Evolutionary conservation across 1,140 invertebrate species (phyloP).

Genomic region (Aphelenchoides fujianensis): DNA sequence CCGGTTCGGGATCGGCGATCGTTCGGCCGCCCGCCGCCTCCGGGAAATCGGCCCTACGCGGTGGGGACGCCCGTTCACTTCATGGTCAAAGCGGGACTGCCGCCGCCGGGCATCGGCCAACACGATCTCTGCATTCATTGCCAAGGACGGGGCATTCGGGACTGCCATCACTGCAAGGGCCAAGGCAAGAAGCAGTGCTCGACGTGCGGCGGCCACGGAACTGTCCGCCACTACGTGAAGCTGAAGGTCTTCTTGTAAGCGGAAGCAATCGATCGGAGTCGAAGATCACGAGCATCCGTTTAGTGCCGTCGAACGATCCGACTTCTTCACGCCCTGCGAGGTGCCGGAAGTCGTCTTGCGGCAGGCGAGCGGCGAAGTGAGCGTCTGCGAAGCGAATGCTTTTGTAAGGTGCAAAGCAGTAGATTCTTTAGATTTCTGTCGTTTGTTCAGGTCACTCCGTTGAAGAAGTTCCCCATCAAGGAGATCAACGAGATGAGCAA

Average conservation of each 20-base stretch:
- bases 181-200: conserved; percentile 58
- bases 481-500: conserved; percentile 59
- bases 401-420: conserved; percentile 44
- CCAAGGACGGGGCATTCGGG: conserved; percentile 56
- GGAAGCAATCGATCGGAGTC: conserved; percentile 8
- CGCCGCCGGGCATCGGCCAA: conserved; percentile 59
- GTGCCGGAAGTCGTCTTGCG: conserved; percentile 52
- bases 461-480: conserved; percentile 50
- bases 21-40: conserved; percentile 47
- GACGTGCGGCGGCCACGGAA: conserved; percentile 57
- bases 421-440: conserved; percentile 13
- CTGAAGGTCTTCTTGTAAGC: conserved; percentile 60
- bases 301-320: conserved; percentile 53
- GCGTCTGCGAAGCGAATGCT: conserved; percentile 46
- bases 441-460: conserved; percentile 50
- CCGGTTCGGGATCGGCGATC: conserved; percentile 52
- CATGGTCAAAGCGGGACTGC: conserved; percentile 61
- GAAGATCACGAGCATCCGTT: conserved; percentile 33
- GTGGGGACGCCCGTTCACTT: conserved; percentile 61
- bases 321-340: conserved; percentile 55
- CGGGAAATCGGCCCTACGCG: conserved; percentile 48
- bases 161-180: conserved; percentile 62
- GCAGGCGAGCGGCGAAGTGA: conserved; percentile 52
- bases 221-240: conserved; percentile 55
- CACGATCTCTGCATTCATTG: conserved; percentile 62